Evolutionary conservation across 1,140 invertebrate genomes (phyloP).

Genomic region (Orius laevigatus): DNA sequence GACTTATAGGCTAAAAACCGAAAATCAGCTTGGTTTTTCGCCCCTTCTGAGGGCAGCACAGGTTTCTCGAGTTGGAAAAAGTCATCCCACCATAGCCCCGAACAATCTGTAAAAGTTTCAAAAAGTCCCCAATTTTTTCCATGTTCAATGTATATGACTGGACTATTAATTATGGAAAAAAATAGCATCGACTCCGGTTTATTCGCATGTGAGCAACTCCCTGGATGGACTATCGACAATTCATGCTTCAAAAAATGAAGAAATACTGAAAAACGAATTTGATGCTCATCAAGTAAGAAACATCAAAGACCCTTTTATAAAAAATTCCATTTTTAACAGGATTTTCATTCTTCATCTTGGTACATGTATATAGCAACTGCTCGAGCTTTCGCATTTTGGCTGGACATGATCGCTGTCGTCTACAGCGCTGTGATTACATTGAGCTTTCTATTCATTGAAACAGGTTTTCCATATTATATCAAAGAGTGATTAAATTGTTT

Average conservation of each 20-base stretch:
- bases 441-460: slow-evolving; percentile 43
- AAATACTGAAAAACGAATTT: slow-evolving; percentile 63
- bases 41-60: too few relatives aligned
- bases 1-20: too few relatives aligned
- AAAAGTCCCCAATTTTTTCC: too few relatives aligned
- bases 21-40: too few relatives aligned
- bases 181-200: slow-evolving; percentile 40
- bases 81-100: too few relatives aligned
- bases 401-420: slow-evolving; percentile 54
- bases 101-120: too few relatives aligned
- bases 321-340: slow-evolving; percentile 22
- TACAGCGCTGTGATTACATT: slow-evolving; percentile 53
- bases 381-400: slow-evolving; percentile 64
- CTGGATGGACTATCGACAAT: slow-evolving; percentile 80
- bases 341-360: slow-evolving; percentile 47
- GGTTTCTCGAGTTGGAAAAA: too few relatives aligned
- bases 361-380: slow-evolving; percentile 56
- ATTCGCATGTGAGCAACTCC: slow-evolving; percentile 73
- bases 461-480: slow-evolving; percentile 16
- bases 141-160: too few relatives aligned
- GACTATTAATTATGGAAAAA: too few relatives aligned
- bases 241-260: slow-evolving; percentile 62
- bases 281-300: slow-evolving; percentile 50
- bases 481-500: slow-evolving; percentile 9
- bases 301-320: too few relatives aligned